Evolutionary conservation across 2,113 vertebrate species (phyloP).

Genomic region (Chaenogobius annularis): DNA sequence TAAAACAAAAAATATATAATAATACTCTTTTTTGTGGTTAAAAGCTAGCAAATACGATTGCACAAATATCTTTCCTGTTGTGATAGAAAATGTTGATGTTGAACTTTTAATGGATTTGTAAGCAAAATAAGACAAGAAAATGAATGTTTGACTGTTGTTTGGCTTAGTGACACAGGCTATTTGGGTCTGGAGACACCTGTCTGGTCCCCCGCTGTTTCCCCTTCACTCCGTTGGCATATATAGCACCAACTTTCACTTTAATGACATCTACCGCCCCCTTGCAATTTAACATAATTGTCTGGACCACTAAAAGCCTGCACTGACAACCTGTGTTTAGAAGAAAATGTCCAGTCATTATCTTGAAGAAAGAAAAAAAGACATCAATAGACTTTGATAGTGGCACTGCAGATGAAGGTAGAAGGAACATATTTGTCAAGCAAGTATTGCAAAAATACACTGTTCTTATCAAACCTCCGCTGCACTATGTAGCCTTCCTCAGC

Average conservation of each 20-base stretch:
- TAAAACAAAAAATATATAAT: too few relatives aligned
- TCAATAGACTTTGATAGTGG: neutral
- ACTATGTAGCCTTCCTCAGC: too few relatives aligned
- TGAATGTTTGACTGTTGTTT: too few relatives aligned
- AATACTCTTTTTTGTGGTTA: neutral
- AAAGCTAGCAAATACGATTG: neutral
- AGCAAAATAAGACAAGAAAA: neutral
- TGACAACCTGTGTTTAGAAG: conserved; percentile 21
- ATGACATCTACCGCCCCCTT: neutral
- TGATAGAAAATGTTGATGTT: neutral
- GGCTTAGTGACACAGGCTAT: neutral
- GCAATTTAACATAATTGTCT: conserved; percentile 25
- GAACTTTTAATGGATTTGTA: neutral
- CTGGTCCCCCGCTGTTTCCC: neutral
- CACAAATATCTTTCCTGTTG: neutral
- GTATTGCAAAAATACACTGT: neutral
- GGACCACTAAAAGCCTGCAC: neutral
- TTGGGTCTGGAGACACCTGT: neutral
- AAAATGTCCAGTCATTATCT: neutral
- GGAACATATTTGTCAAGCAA: neutral
- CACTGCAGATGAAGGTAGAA: neutral
- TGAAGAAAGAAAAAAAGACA: neutral
- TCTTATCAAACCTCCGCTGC: too few relatives aligned
- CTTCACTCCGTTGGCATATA: neutral
- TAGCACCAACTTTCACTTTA: neutral